phyloP scores from a whole-genome alignment of 2,888 invertebrate species.

The Odontomyia ornata region DNA sequence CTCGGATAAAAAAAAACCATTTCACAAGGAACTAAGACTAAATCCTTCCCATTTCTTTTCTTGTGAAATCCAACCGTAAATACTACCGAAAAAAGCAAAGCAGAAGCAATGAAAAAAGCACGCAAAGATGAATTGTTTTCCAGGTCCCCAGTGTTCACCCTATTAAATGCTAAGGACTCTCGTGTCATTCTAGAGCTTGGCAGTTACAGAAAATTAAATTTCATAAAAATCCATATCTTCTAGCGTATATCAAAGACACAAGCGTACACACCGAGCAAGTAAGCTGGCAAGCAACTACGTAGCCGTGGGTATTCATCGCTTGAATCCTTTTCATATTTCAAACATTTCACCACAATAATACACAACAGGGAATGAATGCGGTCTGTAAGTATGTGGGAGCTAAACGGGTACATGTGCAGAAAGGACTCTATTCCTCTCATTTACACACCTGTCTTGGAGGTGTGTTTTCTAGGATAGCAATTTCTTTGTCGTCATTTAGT shows the following conservation, averaged over 20 bases:
- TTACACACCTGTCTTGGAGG: neutral
- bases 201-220: constrained; percentile 22
- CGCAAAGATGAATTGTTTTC: neutral
- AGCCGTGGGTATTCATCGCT: too few relatives aligned
- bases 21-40: neutral
- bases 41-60: neutral
- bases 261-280: neutral
- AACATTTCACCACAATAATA: neutral
- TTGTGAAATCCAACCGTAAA: neutral
- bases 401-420: neutral
- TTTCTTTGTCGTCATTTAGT: neutral
- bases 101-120: neutral
- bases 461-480: neutral
- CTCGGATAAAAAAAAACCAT: neutral
- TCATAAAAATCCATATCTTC: neutral
- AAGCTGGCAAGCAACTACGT: neutral
- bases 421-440: neutral
- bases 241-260: neutral
- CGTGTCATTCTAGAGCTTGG: neutral
- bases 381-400: neutral
- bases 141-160: neutral
- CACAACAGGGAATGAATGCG: neutral
- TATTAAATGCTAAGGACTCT: constrained; percentile 6
- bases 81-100: neutral
- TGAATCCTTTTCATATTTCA: neutral